phyloP scores from a whole-genome alignment of 2,113 vertebrate species.

The Phaethornis superciliosus region DNA sequence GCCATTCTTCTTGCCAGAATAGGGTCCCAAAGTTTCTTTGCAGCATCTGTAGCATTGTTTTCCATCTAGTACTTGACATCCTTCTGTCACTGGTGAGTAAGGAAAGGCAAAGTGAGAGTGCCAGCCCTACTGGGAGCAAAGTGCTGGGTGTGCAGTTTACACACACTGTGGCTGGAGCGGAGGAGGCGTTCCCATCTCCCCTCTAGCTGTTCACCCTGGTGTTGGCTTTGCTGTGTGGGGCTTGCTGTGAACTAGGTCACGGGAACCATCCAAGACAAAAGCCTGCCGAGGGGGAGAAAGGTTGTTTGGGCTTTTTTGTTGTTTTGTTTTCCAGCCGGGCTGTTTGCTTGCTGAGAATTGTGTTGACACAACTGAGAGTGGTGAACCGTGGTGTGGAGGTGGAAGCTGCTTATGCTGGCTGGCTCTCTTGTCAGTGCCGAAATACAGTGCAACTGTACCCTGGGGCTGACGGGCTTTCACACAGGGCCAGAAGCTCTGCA shows the following conservation, averaged over 20 bases:
- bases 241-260: constrained; percentile 37
- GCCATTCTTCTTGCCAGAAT: background rate
- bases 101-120: background rate
- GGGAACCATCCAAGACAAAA: constrained; percentile 31
- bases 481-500: background rate
- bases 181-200: background rate
- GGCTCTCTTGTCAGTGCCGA: background rate
- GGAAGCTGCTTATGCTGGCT: background rate
- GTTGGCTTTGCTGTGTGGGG: constrained; percentile 4
- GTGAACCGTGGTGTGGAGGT: constrained; percentile 23
- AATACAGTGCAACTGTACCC: background rate
- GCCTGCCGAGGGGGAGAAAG: background rate
- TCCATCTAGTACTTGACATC: background rate
- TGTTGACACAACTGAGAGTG: constrained; percentile 34
- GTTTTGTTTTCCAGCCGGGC: constrained; percentile 38
- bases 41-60: background rate
- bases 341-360: constrained; percentile 26
- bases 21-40: background rate
- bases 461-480: background rate
- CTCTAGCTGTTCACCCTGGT: background rate
- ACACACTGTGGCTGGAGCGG: background rate
- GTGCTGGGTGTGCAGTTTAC: background rate
- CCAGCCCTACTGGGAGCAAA: background rate
- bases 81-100: background rate
- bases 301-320: background rate